Evolutionary conservation across 2,797 vertebrate species (phyloP).

Genomic region (Bradypodion ventrale): DNA sequence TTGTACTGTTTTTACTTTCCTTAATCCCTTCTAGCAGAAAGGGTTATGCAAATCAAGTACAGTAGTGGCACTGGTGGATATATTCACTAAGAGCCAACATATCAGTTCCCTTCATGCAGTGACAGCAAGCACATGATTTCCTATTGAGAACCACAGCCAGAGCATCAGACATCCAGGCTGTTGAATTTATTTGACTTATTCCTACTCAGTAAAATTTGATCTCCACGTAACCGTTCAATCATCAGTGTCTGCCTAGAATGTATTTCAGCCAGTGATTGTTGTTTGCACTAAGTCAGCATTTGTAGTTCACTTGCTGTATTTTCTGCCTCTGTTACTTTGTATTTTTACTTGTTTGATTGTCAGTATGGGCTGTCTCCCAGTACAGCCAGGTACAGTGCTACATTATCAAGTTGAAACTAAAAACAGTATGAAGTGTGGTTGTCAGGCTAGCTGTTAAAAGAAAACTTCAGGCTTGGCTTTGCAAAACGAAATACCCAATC

Average conservation of each 20-base stretch:
- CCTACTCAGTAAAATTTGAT: background rate
- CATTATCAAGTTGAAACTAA: background rate
- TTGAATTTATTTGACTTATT: background rate
- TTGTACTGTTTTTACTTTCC: background rate
- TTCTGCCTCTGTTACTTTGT: background rate
- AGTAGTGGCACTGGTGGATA: background rate
- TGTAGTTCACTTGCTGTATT: background rate
- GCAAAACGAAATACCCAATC: background rate
- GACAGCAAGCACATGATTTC: background rate
- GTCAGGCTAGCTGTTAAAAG: background rate
- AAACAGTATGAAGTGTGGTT: background rate
- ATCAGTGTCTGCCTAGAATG: background rate
- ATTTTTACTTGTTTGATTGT: background rate
- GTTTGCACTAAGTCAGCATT: background rate
- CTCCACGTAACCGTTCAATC: too few species aligned
- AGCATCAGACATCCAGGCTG: background rate
- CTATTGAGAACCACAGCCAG: too few species aligned
- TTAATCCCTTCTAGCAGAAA: background rate
- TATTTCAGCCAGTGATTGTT: background rate
- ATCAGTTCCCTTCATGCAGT: background rate
- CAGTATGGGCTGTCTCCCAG: background rate
- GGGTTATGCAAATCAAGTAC: background rate
- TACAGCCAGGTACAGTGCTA: background rate
- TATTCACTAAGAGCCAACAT: too few species aligned
- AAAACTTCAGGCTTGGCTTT: background rate